These are phyloP conservation scores for Macrophya alboannulata DNA, from an alignment of 2,888 invertebrate genomes.

Conservation along the genomic window DNA sequence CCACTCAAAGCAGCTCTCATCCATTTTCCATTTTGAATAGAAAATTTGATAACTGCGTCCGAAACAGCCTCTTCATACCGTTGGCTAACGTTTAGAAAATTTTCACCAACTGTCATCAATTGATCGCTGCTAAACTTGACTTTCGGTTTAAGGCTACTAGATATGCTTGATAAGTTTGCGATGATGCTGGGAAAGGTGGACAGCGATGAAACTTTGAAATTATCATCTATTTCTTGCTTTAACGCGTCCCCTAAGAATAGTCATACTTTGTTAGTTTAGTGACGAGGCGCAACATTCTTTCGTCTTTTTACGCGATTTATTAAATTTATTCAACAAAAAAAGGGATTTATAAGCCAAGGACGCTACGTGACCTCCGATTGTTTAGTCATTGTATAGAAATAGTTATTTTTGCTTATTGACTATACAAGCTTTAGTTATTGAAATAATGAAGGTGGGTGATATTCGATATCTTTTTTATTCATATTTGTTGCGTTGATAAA, in stretches of 20 bases:
- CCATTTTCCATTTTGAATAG: slow-evolving; percentile 68
- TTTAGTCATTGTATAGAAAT: slow-evolving; percentile 49
- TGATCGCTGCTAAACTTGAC: slow-evolving; percentile 53
- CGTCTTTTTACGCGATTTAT: neutral
- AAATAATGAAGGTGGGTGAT: neutral
- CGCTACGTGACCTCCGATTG: slow-evolving; percentile 28
- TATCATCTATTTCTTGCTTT: slow-evolving; percentile 28
- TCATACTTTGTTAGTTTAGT: neutral
- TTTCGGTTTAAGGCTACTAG: slow-evolving; percentile 52
- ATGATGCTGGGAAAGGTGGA: slow-evolving; percentile 59
- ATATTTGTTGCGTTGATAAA: neutral
- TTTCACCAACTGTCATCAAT: slow-evolving; percentile 54
- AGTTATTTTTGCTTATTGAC: neutral
- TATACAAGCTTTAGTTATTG: neutral
- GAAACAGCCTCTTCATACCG: slow-evolving; percentile 61
- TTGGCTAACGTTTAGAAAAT: slow-evolving; percentile 62
- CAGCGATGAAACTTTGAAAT: slow-evolving; percentile 56
- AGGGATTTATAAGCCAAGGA: slow-evolving; percentile 28
- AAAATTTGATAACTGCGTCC: slow-evolving; percentile 58
- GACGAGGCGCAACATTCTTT: neutral
- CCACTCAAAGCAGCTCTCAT: slow-evolving; percentile 78
- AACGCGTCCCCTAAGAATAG: slow-evolving; percentile 53
- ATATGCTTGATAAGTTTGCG: slow-evolving; percentile 41
- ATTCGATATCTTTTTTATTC: neutral
- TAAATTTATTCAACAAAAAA: neutral